phyloP scores from a whole-genome alignment of 1,140 invertebrate species.

The Trichonephila clavipes region DNA sequence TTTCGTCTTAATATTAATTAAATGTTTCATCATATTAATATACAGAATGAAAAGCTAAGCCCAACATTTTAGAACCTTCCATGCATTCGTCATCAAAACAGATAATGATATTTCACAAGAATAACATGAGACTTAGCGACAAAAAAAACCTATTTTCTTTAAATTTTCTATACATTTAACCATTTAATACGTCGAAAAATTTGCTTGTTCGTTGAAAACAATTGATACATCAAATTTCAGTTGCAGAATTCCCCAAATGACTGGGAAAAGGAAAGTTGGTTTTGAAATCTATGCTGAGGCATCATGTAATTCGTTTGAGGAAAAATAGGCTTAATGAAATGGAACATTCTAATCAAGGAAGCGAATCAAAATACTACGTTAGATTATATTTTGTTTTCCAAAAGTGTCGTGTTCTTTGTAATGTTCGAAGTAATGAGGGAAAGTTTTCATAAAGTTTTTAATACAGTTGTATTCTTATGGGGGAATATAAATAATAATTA shows the following conservation, averaged over 20 bases:
- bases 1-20: no score
- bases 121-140: no score
- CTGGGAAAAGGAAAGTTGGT: not conserved
- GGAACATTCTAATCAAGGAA: not conserved
- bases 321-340: slow-evolving; percentile 16
- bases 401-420: not conserved
- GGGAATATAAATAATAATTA: not conserved
- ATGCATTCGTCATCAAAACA: no score
- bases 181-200: no score
- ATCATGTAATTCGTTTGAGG: not conserved
- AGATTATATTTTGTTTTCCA: not conserved
- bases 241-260: not conserved
- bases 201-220: no score
- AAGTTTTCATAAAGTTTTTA: not conserved
- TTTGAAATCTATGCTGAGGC: not conserved
- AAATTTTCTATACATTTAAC: no score
- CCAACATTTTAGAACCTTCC: no score
- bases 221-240: not conserved
- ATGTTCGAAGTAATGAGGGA: not conserved
- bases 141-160: no score
- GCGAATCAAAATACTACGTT: not conserved
- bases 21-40: no score
- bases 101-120: no score
- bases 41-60: no score
- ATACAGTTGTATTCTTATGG: not conserved